Conservation (phyloP, 2,113 vertebrate species). For the Heterotis niloticus region DNA sequence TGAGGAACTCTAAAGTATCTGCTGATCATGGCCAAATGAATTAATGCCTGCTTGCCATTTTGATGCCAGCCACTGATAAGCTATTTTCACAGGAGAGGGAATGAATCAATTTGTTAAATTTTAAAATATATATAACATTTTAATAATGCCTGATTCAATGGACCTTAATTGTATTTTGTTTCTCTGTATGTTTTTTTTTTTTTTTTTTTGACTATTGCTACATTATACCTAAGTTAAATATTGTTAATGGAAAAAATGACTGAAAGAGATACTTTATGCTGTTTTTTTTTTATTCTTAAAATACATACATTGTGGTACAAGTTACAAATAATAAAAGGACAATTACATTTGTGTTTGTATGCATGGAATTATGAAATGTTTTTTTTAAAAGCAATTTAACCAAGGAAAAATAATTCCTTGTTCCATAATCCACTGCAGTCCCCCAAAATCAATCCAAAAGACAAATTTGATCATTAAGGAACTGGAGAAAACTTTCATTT, state of each 20-base stretch:
- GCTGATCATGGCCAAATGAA: not conserved
- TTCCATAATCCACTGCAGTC: no score
- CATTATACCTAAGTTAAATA: slow-evolving; percentile 47
- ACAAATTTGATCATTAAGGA: not conserved
- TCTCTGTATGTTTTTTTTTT: slow-evolving; percentile 42
- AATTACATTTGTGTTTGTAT: no score
- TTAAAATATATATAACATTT: slow-evolving; percentile 36
- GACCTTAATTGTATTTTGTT: slow-evolving; percentile 41
- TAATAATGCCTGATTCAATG: not conserved
- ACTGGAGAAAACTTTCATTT: no score
- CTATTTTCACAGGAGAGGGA: slow-evolving; percentile 50
- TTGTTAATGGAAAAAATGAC: slow-evolving; percentile 5
- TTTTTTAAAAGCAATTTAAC: no score
- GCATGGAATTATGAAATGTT: no score
- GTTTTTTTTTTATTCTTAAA: slow-evolving; percentile 38
- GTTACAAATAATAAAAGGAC: slow-evolving; percentile 37
- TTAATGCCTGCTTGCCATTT: not conserved
- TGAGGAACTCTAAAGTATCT: slow-evolving; percentile 20
- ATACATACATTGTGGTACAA: slow-evolving; percentile 35
- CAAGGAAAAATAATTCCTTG: no score
- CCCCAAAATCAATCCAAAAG: no score
- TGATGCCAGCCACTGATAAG: slow-evolving; percentile 53
- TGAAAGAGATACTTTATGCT: not conserved
- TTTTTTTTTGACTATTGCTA: slow-evolving; percentile 45
- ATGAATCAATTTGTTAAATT: slow-evolving; percentile 47